A percentile compares a stretch with the other conserved stretches of the same genome.
phyloP scores from a whole-genome alignment of 1,140 invertebrate species.

The Pomacea maculata region DNA sequence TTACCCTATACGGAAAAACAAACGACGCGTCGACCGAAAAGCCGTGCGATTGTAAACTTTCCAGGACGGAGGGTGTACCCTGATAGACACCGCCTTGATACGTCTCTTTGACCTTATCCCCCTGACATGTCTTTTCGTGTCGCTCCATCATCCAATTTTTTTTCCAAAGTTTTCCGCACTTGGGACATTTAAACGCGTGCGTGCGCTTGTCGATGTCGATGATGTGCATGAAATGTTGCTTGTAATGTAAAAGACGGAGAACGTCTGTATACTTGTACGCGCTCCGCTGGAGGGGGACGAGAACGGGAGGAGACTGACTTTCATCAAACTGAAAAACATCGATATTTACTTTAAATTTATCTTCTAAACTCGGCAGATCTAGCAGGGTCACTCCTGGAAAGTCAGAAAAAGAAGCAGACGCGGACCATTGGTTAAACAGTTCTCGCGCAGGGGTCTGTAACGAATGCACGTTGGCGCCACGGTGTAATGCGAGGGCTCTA shows the following conservation, averaged over 20 bases:
- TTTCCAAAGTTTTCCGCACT: background rate
- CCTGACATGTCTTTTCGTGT: background rate
- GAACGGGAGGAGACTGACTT: background rate
- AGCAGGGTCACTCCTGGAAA: constrained; percentile 4
- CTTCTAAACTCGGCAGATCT: background rate
- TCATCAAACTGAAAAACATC: constrained; percentile 16
- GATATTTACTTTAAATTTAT: background rate
- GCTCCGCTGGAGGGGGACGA: background rate
- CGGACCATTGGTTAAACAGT: background rate
- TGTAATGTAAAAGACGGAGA: background rate
- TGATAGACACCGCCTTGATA: background rate
- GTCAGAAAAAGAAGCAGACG: too few relatives aligned
- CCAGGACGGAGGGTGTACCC: background rate
- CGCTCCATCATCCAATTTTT: background rate
- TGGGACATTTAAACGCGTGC: background rate
- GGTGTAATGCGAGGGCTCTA: background rate
- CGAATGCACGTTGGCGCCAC: background rate
- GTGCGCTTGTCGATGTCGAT: constrained; percentile 11
- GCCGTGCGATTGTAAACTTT: background rate
- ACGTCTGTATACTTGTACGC: background rate
- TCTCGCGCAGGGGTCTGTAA: background rate
- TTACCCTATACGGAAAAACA: background rate
- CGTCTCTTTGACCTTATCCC: background rate
- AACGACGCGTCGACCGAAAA: background rate
- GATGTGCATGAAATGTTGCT: constrained; percentile 3